Evolutionary conservation across 2,113 vertebrate genomes (phyloP).

Genomic region (Chaetorhynchus papuensis): DNA sequence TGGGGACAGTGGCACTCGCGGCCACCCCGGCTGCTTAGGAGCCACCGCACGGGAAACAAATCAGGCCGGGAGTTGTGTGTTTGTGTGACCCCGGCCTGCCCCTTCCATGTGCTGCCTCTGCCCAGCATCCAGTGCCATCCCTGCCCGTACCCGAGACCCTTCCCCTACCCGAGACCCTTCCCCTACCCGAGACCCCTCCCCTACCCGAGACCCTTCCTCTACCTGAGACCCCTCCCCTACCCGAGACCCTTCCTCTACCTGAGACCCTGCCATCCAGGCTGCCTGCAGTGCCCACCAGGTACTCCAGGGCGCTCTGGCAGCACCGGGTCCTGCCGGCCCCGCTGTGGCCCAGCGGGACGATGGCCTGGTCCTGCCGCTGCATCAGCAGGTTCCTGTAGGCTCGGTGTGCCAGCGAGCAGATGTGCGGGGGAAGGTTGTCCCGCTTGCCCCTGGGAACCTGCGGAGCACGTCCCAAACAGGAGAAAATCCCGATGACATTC

Average conservation of each 20-base stretch:
- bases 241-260: rapidly evolving
- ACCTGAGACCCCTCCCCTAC: too few relatives aligned
- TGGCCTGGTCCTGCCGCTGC: slow-evolving; percentile 82
- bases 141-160: background rate
- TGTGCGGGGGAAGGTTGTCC: slow-evolving; percentile 66
- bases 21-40: rapidly evolving
- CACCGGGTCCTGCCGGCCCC: slow-evolving; percentile 83
- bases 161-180: background rate
- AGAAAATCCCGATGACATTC: background rate
- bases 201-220: background rate
- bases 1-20: rapidly evolving
- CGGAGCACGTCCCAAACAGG: background rate
- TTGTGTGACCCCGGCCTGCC: rapidly evolving
- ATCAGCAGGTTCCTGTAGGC: slow-evolving; percentile 83
- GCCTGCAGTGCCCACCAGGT: slow-evolving; percentile 81
- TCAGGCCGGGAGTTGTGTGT: background rate
- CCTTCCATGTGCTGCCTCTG: background rate
- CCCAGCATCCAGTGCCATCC: background rate
- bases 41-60: background rate
- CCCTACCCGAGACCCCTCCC: background rate
- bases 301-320: slow-evolving; percentile 77
- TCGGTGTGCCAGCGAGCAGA: slow-evolving; percentile 77
- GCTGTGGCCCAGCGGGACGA: slow-evolving; percentile 83
- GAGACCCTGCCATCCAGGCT: slow-evolving; percentile 54
- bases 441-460: slow-evolving; percentile 50